Evolutionary conservation across 1,140 invertebrate species (phyloP).

Genomic region (Brachionus calyciflorus): DNA sequence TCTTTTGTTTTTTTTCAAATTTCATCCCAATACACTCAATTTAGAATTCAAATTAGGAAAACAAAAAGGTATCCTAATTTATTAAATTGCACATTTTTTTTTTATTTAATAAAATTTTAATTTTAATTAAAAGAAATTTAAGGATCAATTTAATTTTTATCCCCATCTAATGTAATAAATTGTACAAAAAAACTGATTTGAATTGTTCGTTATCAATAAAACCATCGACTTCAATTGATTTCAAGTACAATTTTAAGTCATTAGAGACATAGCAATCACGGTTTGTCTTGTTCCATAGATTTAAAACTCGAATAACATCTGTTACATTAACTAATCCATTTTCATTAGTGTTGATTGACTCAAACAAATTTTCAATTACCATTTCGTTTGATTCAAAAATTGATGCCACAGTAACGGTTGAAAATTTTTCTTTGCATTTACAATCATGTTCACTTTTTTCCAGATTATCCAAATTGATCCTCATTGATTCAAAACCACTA

Average conservation of each 20-base stretch:
- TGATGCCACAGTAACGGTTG: constrained; percentile 1
- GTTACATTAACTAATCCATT: not conserved
- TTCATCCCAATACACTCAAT: too few relatives aligned
- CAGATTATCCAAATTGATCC: not conserved
- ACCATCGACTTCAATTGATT: not conserved
- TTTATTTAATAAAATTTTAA: too few relatives aligned
- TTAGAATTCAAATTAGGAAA: too few relatives aligned
- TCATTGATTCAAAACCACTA: constrained; percentile 33
- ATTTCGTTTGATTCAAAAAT: constrained; percentile 28
- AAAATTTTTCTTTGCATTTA: constrained; percentile 14
- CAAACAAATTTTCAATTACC: constrained; percentile 21
- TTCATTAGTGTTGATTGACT: constrained; percentile 1
- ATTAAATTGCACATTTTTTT: too few relatives aligned
- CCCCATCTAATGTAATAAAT: not conserved
- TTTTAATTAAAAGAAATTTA: too few relatives aligned
- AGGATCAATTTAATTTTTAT: too few relatives aligned
- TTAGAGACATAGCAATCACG: not conserved
- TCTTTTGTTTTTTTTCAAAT: too few relatives aligned
- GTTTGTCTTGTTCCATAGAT: not conserved
- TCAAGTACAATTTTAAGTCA: not conserved
- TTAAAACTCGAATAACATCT: constrained; percentile 8
- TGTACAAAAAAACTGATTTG: constrained; percentile 23
- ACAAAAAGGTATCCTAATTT: too few relatives aligned
- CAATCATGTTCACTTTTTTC: constrained; percentile 20
- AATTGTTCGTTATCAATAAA: constrained; percentile 21